Evolutionary conservation across 2,888 invertebrate species (phyloP), one percentile per base, ranked within the genome.

Genomic region (Chymomyza caudatula): DNA sequence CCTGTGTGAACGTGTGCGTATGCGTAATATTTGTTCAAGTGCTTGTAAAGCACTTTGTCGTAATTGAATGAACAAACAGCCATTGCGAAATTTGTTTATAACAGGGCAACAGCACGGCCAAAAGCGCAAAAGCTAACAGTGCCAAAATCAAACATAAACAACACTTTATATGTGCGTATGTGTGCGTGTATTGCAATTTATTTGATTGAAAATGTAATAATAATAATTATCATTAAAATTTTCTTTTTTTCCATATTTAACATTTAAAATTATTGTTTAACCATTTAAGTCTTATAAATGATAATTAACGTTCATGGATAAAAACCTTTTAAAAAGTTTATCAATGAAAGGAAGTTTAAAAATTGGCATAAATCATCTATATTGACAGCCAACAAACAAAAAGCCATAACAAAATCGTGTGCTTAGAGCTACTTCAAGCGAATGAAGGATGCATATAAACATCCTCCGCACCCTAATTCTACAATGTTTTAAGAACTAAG

Each of bases 121-220:
- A 57, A 61, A n/a, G 5, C 4, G 57, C 51, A 61, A 65, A 62
- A 65, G 59, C 43, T 49, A 44, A 49, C 29, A 37, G 3, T 2
- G 29, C 29, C 2, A 8, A 37, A 4, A 56, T 53, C 25, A 25
- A 55, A 51, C 29, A 49, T 52, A 19, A 6, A 20, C 25, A 47
- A 13, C 44, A 8, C 20, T 19, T 42, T 37, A 68, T 61, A 22
- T 61, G 56, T 55, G 22, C 49, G 53, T 62, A 61, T 55, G 22
- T 55, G 53, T 62, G 56, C 58, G 73, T 63, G 65, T 64, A 68
- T 51, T 47, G 57, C 65, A 76, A 85, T 79, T 81, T 78, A 71
- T 63, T 76, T 76, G 71, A 82, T 81, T 78, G 71, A 73, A 79
- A 73, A 69, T 68, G 52, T 68, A 57, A 44, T 61, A 67, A n/a